Evolutionary conservation across 2,797 vertebrate species (phyloP), one percentile per base, ranked within the genome.

Genomic region (Ctenosaura bakeri): DNA sequence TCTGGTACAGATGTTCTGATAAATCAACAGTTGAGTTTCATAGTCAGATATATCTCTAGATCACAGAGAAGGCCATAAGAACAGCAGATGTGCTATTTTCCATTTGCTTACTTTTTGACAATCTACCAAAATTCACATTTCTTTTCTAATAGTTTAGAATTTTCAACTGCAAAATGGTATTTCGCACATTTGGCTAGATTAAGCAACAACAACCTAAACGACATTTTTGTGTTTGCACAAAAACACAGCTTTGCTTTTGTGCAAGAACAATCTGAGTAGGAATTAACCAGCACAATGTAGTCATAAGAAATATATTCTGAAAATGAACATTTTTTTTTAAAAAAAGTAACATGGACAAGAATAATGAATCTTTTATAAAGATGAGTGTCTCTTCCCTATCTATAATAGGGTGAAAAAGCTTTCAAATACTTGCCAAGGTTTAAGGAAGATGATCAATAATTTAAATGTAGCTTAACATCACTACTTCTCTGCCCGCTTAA

Each of bases 331-430:
- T 50, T n/a, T 22, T 20, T 35, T 13, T 26, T 8, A 13, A 91
- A 18, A 89, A 90, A 29, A 26, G 4, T 7, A 82, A 2, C 35
- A 83, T 77, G 89, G 62, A 69, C 42, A 29, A 83, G 6, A 16
- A 85, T 78, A 79, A 82, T 78, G 24, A 90, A 87, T 42, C 66
- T 3, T 85, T 85, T 14, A 18, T 38, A 4, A 62, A 88, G 81
- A 18, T 80, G 0, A 50, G 35, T 20, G 13, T 84, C 35, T 18
- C 59, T 80, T 85, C 46, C 6, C 2, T 87, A 46, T 20, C 73
- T 64, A 0, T 6, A 71, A 24, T 24, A 85, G n/a, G 88, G 71
- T 76, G 62, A 54, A 85, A 26, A 26, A 78, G 38, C 64, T 90
- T 82, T 14, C 1, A 78, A 24, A 69, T 56, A 80, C 38, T 52